A percentile compares a stretch with the other conserved stretches of the same genome.
Evolutionary conservation across 2,113 vertebrate species (phyloP).

Genomic region (Pogona vitticeps): DNA sequence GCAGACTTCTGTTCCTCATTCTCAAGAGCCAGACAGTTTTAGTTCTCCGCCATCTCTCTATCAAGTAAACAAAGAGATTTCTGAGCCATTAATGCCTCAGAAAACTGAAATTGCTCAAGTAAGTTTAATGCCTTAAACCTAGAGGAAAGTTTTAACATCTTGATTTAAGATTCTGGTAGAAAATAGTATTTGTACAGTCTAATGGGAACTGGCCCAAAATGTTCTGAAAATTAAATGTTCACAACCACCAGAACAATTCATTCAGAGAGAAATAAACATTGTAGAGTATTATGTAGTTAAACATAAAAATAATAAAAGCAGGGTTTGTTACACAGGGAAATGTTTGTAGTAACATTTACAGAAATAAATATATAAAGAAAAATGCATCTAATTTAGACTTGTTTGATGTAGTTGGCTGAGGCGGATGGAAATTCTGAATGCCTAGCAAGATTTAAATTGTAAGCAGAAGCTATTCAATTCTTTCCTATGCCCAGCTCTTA

Average conservation of each 20-base stretch:
- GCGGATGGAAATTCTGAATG: constrained; percentile 67
- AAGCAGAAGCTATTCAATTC: constrained; percentile 76
- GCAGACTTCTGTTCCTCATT: constrained; percentile 43
- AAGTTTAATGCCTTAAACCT: constrained; percentile 1
- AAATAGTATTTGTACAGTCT: background rate
- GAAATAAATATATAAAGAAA: constrained; percentile 40
- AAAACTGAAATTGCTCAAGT: constrained; percentile 67
- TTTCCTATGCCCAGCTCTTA: constrained; percentile 69
- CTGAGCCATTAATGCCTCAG: constrained; percentile 62
- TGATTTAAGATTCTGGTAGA: background rate
- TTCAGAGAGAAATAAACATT: background rate
- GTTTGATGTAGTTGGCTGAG: constrained; percentile 72
- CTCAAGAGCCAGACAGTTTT: constrained; percentile 71
- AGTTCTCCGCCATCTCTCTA: constrained; percentile 72
- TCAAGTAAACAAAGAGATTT: constrained; percentile 52
- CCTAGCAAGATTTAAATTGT: constrained; percentile 76
- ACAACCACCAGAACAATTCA: background rate
- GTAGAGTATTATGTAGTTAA: background rate
- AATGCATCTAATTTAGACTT: constrained; percentile 55
- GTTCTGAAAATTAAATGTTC: background rate
- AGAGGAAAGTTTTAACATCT: background rate
- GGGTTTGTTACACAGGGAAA: background rate
- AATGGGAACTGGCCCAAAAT: background rate
- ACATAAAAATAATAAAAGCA: background rate
- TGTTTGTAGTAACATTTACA: background rate